phyloP scores from a whole-genome alignment of 2,113 vertebrate genomes.

The Lepus timidus region DNA sequence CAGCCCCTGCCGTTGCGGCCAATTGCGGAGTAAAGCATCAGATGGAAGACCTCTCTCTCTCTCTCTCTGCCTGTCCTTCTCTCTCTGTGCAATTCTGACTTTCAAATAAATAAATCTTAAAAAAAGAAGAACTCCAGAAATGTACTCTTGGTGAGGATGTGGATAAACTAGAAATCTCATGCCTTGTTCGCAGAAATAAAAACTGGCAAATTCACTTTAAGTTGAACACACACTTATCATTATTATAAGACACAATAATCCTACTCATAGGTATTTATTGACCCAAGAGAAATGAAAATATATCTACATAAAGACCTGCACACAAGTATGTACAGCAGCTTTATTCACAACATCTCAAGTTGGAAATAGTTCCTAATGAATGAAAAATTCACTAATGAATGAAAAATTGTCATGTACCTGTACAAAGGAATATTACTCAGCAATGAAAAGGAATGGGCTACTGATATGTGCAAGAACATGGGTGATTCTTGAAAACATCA shows the following conservation, averaged over 20 bases:
- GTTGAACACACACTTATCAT: not conserved
- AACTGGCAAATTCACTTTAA: not conserved
- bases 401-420: not conserved
- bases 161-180: not conserved
- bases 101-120: too few relatives aligned
- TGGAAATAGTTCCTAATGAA: not conserved
- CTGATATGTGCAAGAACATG: not conserved
- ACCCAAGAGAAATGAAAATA: slow-evolving; percentile 18
- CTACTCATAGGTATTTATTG: not conserved
- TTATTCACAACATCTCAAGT: not conserved
- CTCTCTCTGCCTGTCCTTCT: too few relatives aligned
- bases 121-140: not conserved
- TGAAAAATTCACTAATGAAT: not conserved
- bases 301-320: not conserved
- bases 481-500: not conserved
- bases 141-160: not conserved
- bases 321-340: not conserved
- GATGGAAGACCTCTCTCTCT: too few relatives aligned
- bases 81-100: too few relatives aligned
- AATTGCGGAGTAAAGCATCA: too few relatives aligned
- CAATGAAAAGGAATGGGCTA: not conserved
- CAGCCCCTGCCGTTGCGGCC: too few relatives aligned
- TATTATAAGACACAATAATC: not conserved
- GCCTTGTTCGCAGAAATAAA: not conserved
- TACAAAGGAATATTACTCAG: not conserved